Evolutionary conservation across 2,113 vertebrate genomes (phyloP).

Genomic region (Chlorodrepanis virens): DNA sequence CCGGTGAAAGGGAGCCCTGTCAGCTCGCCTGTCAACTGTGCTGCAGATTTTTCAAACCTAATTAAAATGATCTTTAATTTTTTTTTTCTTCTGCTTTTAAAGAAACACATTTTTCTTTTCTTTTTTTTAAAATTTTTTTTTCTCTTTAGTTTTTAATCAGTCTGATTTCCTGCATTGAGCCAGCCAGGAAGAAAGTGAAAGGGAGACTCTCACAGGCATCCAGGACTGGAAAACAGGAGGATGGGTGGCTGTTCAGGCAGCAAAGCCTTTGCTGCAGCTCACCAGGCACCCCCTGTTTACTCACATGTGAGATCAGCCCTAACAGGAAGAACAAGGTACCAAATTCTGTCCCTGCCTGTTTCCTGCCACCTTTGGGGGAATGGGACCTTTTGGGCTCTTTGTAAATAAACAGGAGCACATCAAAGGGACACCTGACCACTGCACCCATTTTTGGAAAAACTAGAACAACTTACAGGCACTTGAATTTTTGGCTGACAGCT

Average conservation of each 20-base stretch:
- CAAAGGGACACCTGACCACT: slow-evolving; percentile 46
- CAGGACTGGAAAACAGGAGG: not conserved
- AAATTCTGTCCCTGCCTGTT: slow-evolving; percentile 38
- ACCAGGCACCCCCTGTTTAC: not conserved
- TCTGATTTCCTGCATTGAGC: slow-evolving; percentile 16
- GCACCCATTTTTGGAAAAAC: slow-evolving; percentile 4
- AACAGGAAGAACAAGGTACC: slow-evolving; percentile 44
- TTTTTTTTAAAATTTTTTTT: not conserved
- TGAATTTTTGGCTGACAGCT: slow-evolving; percentile 28
- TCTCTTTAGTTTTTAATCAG: not conserved
- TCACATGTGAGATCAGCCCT: slow-evolving; percentile 4
- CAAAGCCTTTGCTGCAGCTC: not conserved
- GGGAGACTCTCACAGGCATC: not conserved
- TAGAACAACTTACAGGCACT: not conserved
- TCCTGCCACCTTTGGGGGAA: slow-evolving; percentile 29
- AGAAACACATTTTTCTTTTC: slow-evolving; percentile 19
- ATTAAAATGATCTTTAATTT: slow-evolving; percentile 63
- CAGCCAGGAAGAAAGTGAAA: slow-evolving; percentile 15
- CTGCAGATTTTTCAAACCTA: slow-evolving; percentile 54
- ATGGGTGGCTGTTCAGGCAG: not conserved
- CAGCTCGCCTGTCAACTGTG: slow-evolving; percentile 33
- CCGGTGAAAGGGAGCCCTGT: slow-evolving; percentile 48
- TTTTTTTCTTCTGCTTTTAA: slow-evolving; percentile 3
- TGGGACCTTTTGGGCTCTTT: slow-evolving; percentile 40
- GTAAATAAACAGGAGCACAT: slow-evolving; percentile 51